Percentiles rank a stretch among this genome's conserved stretches.
phyloP scores from a whole-genome alignment of 1,140 invertebrate genomes.

The Atta cephalotes region DNA sequence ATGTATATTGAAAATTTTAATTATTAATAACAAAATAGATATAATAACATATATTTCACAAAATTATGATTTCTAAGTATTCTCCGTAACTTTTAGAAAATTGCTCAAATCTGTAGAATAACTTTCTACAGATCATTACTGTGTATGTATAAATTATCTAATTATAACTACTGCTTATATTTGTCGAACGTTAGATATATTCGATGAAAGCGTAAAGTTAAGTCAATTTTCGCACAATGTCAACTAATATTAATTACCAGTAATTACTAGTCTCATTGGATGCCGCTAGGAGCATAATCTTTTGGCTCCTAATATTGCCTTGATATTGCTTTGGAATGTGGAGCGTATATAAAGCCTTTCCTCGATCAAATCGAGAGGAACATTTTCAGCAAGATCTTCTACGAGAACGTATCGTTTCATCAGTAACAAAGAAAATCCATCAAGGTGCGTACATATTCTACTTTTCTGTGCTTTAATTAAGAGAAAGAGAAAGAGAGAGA shows the following conservation, averaged over 20 bases:
- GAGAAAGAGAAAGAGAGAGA: too few relatives aligned
- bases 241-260: slow-evolving; percentile 58
- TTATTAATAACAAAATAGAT: background rate
- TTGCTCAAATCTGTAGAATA: background rate
- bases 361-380: background rate
- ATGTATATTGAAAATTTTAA: background rate
- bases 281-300: background rate
- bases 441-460: background rate
- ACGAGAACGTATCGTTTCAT: background rate
- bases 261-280: slow-evolving; percentile 34
- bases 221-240: slow-evolving; percentile 56
- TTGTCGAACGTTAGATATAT: background rate
- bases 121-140: background rate
- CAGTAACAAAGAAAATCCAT: background rate
- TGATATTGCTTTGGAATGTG: background rate
- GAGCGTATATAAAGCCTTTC: slow-evolving; percentile 33
- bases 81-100: background rate
- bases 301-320: background rate
- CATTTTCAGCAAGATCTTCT: background rate
- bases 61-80: background rate
- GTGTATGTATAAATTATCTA: slow-evolving; percentile 4
- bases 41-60: slow-evolving; percentile 5
- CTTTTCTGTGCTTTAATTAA: background rate
- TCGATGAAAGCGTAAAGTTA: background rate
- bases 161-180: background rate